A percentile compares a stretch with the other conserved stretches of the same genome.
phyloP scores from a whole-genome alignment of 2,888 invertebrate genomes.

The Polyommatus icarus region DNA sequence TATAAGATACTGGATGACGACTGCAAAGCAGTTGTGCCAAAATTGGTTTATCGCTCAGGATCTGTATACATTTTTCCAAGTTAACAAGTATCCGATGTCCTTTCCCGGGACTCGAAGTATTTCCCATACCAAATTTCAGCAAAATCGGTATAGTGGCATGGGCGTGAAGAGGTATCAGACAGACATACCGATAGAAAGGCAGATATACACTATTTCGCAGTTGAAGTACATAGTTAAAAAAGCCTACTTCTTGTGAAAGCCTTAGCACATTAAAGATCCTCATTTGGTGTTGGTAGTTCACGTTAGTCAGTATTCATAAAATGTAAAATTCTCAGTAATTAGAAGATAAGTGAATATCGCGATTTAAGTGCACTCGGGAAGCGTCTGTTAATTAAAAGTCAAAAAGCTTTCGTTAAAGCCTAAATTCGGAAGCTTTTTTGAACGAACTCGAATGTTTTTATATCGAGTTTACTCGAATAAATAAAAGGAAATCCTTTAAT shows the following conservation, averaged over 20 bases:
- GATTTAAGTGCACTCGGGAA: constrained; percentile 23
- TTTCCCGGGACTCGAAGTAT: no score
- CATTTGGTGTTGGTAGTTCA: not conserved
- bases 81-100: no score
- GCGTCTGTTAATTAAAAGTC: constrained; percentile 21
- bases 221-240: not conserved
- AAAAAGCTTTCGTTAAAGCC: constrained; percentile 19
- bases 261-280: not conserved
- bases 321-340: not conserved
- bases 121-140: no score
- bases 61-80: no score
- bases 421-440: constrained; percentile 22
- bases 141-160: no score
- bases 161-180: no score
- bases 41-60: no score
- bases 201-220: not conserved
- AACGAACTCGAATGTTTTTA: constrained; percentile 15
- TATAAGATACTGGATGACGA: no score
- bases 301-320: not conserved
- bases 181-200: no score
- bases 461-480: constrained; percentile 19
- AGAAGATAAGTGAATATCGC: constrained; percentile 23
- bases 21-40: no score
- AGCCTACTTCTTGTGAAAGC: not conserved
- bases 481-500: not conserved